phyloP scores from a whole-genome alignment of 2,888 invertebrate species.

The Anaspis maculata region DNA sequence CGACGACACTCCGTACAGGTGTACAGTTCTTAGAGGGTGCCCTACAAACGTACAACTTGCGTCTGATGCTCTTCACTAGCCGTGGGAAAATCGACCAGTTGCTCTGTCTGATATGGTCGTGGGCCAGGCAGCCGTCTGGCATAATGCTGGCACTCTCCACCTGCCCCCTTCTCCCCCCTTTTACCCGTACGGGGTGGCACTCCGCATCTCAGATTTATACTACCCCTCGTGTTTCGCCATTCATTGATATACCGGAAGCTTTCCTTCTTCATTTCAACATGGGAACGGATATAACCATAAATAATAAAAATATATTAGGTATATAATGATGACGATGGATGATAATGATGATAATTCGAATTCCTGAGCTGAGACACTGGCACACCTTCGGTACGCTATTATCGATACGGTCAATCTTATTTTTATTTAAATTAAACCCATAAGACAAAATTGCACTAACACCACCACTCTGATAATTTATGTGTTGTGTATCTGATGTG shows the following conservation, averaged over 20 bases:
- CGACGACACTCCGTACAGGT: constrained; percentile 16
- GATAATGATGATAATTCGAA: too few relatives aligned
- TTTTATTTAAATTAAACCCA: too few relatives aligned
- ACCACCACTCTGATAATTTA: constrained; percentile 3
- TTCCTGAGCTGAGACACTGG: background rate
- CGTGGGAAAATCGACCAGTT: constrained; percentile 28
- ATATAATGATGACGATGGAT: too few relatives aligned
- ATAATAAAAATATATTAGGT: too few relatives aligned
- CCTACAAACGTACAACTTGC: constrained; percentile 23
- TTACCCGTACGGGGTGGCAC: too few relatives aligned
- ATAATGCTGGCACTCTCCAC: constrained; percentile 23
- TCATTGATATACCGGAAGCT: constrained; percentile 10
- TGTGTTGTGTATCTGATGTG: constrained; percentile 1
- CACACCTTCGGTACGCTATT: too few relatives aligned
- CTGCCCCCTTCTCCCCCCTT: constrained; percentile 9
- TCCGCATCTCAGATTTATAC: constrained; percentile 11
- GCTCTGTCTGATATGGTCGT: constrained; percentile 17
- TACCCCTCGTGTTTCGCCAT: constrained; percentile 2
- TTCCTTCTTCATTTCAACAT: constrained; percentile 6
- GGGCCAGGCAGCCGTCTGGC: constrained; percentile 24
- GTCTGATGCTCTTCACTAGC: constrained; percentile 20
- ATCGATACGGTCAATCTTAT: too few relatives aligned
- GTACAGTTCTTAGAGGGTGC: constrained; percentile 15
- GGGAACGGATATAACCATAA: constrained; percentile 11
- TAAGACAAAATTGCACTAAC: constrained; percentile 1